These are phyloP conservation scores for Drosophila sordidapex DNA, from an alignment of 2,888 invertebrate genomes.

Conservation along the genomic window DNA sequence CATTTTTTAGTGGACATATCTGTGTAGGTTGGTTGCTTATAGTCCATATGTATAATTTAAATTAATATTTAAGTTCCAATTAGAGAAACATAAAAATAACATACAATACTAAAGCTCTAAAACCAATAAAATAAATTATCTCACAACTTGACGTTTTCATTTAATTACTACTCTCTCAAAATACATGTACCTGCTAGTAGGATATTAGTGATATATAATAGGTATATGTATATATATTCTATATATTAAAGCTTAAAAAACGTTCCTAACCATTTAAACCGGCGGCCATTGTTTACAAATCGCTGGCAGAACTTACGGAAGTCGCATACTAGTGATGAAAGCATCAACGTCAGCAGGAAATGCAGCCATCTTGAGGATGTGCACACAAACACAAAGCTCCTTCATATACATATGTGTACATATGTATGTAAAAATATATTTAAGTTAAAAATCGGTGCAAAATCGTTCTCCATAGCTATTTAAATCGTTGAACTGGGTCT, in stretches of 20 bases:
- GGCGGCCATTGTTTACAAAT: background rate
- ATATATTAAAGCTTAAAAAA: background rate
- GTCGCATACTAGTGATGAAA: conserved; percentile 10
- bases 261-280: background rate
- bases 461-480: background rate
- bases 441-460: background rate
- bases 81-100: background rate
- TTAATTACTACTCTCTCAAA: background rate
- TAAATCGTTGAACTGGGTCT: background rate
- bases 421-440: background rate
- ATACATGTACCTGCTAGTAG: background rate
- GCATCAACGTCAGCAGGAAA: conserved; percentile 42
- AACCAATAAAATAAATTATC: background rate
- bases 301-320: conserved; percentile 38
- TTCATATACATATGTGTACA: background rate
- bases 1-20: background rate
- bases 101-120: background rate
- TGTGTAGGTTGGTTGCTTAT: conserved; percentile 16
- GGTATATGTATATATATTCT: background rate
- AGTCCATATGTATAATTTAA: background rate
- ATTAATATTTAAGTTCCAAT: background rate
- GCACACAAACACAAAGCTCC: conserved; percentile 11
- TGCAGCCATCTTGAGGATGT: conserved; percentile 53
- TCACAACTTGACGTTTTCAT: background rate
- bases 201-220: background rate